A percentile compares a stretch with the other conserved stretches of the same genome.
Evolutionary conservation across 2,888 invertebrate genomes (phyloP).

Genomic region (Hyalella azteca): DNA sequence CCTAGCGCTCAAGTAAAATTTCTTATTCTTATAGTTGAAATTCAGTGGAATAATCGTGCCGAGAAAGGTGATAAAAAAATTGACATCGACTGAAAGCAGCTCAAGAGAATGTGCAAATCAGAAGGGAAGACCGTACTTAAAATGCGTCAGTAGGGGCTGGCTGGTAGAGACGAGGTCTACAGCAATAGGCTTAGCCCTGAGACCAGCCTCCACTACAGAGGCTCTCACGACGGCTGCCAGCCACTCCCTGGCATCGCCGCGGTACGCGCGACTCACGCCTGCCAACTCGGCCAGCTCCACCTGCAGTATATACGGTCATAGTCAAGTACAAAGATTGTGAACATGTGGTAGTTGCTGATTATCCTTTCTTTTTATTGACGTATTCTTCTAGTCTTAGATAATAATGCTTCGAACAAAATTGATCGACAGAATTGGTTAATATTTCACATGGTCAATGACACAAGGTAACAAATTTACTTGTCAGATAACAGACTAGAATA

Average conservation of each 20-base stretch:
- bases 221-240: background rate
- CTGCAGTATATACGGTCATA: too few species aligned
- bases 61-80: too few species aligned
- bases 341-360: too few species aligned
- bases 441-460: background rate
- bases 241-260: slow-evolving; percentile 47
- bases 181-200: slow-evolving; percentile 42
- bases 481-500: too few species aligned
- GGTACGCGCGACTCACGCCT: slow-evolving; percentile 44
- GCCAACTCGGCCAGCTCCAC: slow-evolving; percentile 47
- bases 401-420: background rate
- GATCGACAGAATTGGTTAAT: too few species aligned
- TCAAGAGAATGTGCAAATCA: too few species aligned
- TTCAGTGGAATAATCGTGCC: background rate
- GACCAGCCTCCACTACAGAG: slow-evolving; percentile 41
- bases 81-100: too few species aligned
- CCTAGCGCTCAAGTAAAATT: too few species aligned
- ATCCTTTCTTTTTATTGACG: too few species aligned
- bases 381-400: too few species aligned
- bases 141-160: slow-evolving; percentile 44
- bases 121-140: slow-evolving; percentile 38
- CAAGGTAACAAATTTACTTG: background rate
- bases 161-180: slow-evolving; percentile 39
- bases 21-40: background rate
- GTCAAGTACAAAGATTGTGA: too few species aligned